A percentile compares a stretch with the other conserved stretches of the same genome.
These are phyloP conservation scores for Ceyx cyanopectus DNA, from an alignment of 2,113 vertebrate species.

Conservation along the genomic window DNA sequence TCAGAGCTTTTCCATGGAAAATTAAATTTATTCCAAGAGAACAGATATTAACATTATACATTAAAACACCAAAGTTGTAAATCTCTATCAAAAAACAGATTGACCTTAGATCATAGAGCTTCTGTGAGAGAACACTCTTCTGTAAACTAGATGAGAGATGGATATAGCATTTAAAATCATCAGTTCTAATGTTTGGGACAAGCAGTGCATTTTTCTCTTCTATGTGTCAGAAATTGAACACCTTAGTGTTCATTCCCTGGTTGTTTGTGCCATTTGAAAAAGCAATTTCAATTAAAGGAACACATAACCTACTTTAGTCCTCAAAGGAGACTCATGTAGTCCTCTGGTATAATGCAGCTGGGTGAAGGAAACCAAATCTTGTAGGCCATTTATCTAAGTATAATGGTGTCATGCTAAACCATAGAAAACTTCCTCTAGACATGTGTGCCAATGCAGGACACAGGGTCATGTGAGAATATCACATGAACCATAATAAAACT, in stretches of 20 bases:
- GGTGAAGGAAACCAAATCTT: neutral
- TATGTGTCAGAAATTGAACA: neutral
- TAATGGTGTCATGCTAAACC: neutral
- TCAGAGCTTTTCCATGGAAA: neutral
- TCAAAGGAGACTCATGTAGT: neutral
- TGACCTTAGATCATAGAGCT: neutral
- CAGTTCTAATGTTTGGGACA: neutral
- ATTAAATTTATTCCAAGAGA: neutral
- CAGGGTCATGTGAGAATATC: neutral
- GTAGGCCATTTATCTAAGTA: neutral
- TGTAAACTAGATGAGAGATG: neutral
- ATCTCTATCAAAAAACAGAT: neutral
- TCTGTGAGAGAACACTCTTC: neutral
- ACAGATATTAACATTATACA: neutral
- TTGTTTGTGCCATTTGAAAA: neutral
- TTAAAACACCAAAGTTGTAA: neutral
- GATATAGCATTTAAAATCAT: neutral
- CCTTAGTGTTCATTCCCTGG: neutral
- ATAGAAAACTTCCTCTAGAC: neutral
- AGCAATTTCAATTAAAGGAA: constrained; percentile 30
- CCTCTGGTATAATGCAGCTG: neutral
- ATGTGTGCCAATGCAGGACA: neutral
- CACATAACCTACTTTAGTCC: neutral
- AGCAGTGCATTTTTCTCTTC: neutral
- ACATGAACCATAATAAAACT: neutral